Conservation (phyloP, 2,888 invertebrate species). For the Bellardia bayeri region DNA sequence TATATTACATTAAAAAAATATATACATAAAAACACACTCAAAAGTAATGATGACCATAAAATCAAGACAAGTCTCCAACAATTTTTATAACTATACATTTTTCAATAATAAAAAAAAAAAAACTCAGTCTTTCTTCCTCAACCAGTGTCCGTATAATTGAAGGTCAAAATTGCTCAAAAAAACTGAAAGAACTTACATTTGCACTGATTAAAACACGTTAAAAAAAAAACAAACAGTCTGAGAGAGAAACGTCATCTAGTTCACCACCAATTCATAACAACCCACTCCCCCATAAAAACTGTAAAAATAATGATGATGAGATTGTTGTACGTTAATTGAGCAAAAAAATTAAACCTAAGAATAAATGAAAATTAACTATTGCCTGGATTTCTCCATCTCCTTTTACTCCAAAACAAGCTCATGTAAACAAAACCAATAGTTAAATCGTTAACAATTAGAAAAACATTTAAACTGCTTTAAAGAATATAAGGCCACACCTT, state of each 20-base stretch:
- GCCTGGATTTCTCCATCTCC: not conserved
- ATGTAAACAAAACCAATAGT: conserved; percentile 59
- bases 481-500: conserved; percentile 71
- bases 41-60: conserved; percentile 15
- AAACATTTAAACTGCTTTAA: conserved; percentile 63
- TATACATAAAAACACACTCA: not conserved
- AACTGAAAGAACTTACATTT: conserved; percentile 15
- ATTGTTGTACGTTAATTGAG: conserved; percentile 67
- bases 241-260: conserved; percentile 16
- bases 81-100: not conserved
- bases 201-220: conserved; percentile 41
- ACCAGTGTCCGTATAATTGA: conserved; percentile 39
- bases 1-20: not conserved
- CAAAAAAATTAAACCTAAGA: conserved; percentile 46
- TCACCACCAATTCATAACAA: conserved; percentile 10
- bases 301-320: conserved; percentile 32
- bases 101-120: not conserved
- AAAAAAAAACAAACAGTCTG: conserved; percentile 37
- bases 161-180: conserved; percentile 57
- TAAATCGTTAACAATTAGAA: conserved; percentile 72
- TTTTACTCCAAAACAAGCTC: not conserved
- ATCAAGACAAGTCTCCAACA: not conserved
- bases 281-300: conserved; percentile 18
- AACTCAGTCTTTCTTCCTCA: not conserved
- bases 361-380: conserved; percentile 53